Conservation (phyloP, 2,113 vertebrate species). For the Microtus oregoni region DNA sequence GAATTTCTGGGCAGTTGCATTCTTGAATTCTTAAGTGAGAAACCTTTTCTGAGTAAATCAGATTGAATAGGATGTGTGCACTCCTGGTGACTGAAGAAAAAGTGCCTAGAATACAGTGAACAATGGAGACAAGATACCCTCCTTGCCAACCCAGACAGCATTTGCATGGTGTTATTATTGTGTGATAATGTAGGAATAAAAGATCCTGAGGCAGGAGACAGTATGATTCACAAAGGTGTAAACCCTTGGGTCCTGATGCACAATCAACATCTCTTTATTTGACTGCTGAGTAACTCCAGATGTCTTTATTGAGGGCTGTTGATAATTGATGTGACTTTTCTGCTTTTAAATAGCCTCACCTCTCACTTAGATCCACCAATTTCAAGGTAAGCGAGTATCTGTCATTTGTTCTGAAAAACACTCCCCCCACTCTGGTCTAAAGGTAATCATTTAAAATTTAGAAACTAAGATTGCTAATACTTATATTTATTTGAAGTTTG, state of each 20-base stretch:
- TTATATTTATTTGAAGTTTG: constrained; percentile 50
- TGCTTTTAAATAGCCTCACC: constrained; percentile 46
- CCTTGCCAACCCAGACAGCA: fast-evolving
- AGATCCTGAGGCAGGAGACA: constrained; percentile 57
- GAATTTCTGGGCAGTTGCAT: constrained; percentile 76
- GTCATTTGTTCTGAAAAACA: constrained; percentile 44
- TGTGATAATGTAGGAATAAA: constrained; percentile 19
- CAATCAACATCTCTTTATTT: constrained; percentile 75
- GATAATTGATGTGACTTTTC: constrained; percentile 55
- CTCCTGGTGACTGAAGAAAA: constrained; percentile 52
- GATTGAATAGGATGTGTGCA: constrained; percentile 59
- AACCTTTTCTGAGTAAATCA: constrained; percentile 75
- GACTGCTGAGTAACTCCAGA: constrained; percentile 78
- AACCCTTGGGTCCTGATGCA: constrained; percentile 70
- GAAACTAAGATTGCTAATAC: not conserved
- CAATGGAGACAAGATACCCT: not conserved
- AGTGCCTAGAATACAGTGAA: not conserved
- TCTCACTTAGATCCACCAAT: not conserved
- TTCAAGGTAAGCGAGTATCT: not conserved
- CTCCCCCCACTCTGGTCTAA: not conserved
- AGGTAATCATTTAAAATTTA: constrained; percentile 30
- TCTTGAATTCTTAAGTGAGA: constrained; percentile 76
- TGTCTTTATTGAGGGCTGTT: constrained; percentile 71
- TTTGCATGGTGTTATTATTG: constrained; percentile 65
- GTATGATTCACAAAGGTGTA: constrained; percentile 60